Base-by-base conservation (phyloP, 2,113 vertebrate species). In the Mus pahari region DNA sequence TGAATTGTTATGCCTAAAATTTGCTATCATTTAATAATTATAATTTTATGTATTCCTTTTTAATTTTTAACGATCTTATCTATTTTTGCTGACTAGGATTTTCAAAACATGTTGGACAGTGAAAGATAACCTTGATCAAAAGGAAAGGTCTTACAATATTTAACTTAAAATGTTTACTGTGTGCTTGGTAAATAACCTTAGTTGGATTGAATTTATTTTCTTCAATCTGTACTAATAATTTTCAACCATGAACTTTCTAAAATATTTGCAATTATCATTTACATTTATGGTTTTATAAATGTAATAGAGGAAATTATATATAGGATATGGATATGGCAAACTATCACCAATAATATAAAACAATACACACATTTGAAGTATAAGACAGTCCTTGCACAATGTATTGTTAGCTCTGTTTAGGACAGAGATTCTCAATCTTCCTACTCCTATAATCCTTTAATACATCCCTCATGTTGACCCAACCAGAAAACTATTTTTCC, bases 21-120 rank as follows among this genome's bases (percentile, higher is more conserved):
- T 78, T 88, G n/a, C 10, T 82, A 90, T 77, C n/a, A 39, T 2
- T 86, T n/a, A 82, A 92, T 71, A 94, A 92, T 50, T 84, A 89
- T 48, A 39, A 62, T 62, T 93, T 95, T 70, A 20, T 53, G 11
- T 53, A 13, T 53, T 53, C 53, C 50, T 53, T 66, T 33, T 55
- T 88, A 89, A 22, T 55, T 11, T 86, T 92, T 70, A 28, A 55
- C 70, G 36, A 24, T 68, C 79, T 89, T 79, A 24, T 1, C 82
- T 91, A 64, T 12, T 89, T 68, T 70, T 22, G 78, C 50, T 83
- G 9, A 75, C 17, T 60, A 92, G 20, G 42, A 83, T 16, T 70
- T 83, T 68, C 39, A 75, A 1, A 64, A 86, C 20, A 39, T 86
- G 3, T 4, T 81, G n/a, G 86, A 87, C 42, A 82, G 8, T 64